Percentiles rank a stretch among this genome's conserved stretches.
These are phyloP conservation scores for Beris chalybata DNA, from an alignment of 2,888 invertebrate species.

Conservation along the genomic window DNA sequence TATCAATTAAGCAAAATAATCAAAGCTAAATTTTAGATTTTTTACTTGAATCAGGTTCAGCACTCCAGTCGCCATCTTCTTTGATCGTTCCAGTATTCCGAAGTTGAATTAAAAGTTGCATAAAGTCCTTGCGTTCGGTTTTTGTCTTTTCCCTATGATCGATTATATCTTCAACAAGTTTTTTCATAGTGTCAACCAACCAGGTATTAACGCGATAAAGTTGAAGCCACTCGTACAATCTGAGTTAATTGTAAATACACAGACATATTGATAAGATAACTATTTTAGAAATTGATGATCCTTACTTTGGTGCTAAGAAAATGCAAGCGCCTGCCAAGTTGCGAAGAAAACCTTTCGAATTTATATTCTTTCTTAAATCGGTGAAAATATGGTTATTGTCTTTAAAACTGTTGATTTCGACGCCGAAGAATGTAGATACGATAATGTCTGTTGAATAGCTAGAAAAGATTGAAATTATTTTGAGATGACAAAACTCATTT, in stretches of 20 bases:
- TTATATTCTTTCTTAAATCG: background rate
- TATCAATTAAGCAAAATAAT: background rate
- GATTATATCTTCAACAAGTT: slow-evolving; percentile 49
- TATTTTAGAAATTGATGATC: background rate
- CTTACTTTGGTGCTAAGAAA: slow-evolving; percentile 39
- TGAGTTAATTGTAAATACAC: background rate
- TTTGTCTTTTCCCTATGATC: slow-evolving; percentile 47
- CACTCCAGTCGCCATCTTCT: slow-evolving; percentile 36
- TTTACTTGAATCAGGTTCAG: background rate
- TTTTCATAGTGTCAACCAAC: slow-evolving; percentile 25
- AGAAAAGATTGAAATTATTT: background rate
- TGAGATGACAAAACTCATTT: background rate
- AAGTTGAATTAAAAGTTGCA: slow-evolving; percentile 49
- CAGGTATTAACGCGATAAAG: background rate
- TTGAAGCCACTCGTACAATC: slow-evolving; percentile 29
- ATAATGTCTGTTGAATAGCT: slow-evolving; percentile 50
- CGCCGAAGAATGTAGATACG: slow-evolving; percentile 49
- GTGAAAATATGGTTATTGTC: slow-evolving; percentile 44
- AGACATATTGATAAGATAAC: background rate
- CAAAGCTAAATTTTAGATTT: background rate
- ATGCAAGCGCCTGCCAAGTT: slow-evolving; percentile 28
- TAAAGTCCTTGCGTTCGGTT: slow-evolving; percentile 48
- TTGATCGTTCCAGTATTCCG: slow-evolving; percentile 42
- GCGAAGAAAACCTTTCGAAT: slow-evolving; percentile 21
- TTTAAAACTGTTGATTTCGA: slow-evolving; percentile 44